Evolutionary conservation across 1,140 invertebrate species (phyloP).

Genomic region (Sesamia nonagrioides): DNA sequence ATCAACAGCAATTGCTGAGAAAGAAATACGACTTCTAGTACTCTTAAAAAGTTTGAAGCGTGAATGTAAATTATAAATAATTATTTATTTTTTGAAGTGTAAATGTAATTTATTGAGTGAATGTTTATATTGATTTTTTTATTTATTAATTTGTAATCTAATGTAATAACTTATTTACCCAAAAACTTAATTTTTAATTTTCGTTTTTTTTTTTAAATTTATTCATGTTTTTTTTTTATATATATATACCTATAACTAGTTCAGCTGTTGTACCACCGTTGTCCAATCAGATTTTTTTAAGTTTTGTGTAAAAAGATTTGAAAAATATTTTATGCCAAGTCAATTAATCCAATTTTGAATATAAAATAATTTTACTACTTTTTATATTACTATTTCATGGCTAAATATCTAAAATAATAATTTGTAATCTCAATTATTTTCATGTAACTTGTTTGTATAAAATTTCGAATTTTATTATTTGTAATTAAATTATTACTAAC

Average conservation of each 20-base stretch:
- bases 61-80: not conserved
- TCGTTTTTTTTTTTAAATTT: too few relatives aligned
- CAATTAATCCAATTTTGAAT: too few relatives aligned
- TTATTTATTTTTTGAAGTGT: slow-evolving; percentile 55
- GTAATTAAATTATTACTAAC: slow-evolving; percentile 20
- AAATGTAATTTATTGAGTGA: slow-evolving; percentile 66
- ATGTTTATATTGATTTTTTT: not conserved
- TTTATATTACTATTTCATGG: too few relatives aligned
- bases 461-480: not conserved
- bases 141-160: slow-evolving; percentile 9
- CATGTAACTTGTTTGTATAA: not conserved
- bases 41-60: too few relatives aligned
- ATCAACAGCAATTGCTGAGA: too few relatives aligned
- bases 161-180: not conserved
- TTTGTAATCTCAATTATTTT: not conserved
- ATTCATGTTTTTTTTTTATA: too few relatives aligned
- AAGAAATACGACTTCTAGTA: too few relatives aligned
- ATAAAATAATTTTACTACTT: too few relatives aligned
- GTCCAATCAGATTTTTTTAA: too few relatives aligned
- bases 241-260: too few relatives aligned
- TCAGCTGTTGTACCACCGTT: not conserved
- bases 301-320: too few relatives aligned
- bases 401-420: too few relatives aligned
- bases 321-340: not conserved
- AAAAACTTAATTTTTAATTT: not conserved